These are phyloP conservation scores for Antheraea yamamai DNA, from an alignment of 2,888 invertebrate species.

Conservation along the genomic window DNA sequence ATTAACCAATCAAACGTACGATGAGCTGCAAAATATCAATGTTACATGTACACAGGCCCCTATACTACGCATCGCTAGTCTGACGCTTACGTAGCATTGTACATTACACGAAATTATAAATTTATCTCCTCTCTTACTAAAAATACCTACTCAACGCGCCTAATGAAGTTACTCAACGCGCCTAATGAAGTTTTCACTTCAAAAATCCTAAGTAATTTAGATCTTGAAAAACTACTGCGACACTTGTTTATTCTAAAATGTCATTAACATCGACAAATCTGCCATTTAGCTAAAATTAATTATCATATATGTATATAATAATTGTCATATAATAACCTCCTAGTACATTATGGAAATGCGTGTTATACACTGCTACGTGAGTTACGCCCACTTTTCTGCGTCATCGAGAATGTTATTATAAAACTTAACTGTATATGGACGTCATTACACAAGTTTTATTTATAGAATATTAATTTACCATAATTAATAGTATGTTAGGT, in stretches of 20 bases:
- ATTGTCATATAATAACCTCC: conserved; percentile 1
- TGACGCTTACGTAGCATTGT: no score
- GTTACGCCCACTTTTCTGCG: conserved; percentile 6
- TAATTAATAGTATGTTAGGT: no score
- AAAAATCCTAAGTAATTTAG: neutral
- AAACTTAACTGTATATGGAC: conserved; percentile 2
- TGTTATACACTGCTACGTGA: neutral
- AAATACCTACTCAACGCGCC: no score
- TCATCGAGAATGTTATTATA: neutral
- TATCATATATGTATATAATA: no score
- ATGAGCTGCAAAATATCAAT: no score
- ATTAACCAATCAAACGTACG: no score
- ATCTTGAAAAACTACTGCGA: neutral
- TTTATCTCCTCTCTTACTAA: no score
- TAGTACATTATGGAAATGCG: conserved; percentile 6
- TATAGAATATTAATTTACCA: neutral
- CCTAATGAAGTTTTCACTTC: no score
- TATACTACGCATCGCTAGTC: no score
- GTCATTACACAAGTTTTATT: neutral
- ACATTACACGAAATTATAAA: no score
- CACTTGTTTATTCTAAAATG: neutral
- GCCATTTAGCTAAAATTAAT: neutral
- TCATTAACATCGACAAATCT: neutral
- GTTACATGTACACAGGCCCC: no score
- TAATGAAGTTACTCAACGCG: no score